Conservation (phyloP, 2,797 vertebrate genomes). For the Oreochromis grahami region DNA sequence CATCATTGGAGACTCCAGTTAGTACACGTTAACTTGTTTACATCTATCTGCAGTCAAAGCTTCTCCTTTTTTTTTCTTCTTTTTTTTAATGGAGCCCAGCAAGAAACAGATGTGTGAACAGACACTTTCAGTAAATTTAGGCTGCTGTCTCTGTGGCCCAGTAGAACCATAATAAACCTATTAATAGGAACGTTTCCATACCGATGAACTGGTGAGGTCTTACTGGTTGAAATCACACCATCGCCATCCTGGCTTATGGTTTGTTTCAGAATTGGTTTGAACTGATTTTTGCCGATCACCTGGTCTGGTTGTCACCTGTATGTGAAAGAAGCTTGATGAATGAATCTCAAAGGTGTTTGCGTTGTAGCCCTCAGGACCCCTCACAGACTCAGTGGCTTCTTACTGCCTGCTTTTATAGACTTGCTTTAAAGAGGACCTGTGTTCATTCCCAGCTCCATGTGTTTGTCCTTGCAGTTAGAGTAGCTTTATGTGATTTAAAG, state of each 20-base stretch:
- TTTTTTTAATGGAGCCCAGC: neutral
- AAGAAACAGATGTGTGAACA: neutral
- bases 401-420: neutral
- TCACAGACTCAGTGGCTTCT: neutral
- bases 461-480: rapidly evolving
- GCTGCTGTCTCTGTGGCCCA: neutral
- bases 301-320: neutral
- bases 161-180: neutral
- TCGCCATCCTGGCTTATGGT: neutral
- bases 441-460: neutral
- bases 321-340: neutral
- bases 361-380: neutral
- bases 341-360: neutral
- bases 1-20: constrained; percentile 87
- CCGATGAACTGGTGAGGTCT: neutral
- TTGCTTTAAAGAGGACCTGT: neutral
- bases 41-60: neutral
- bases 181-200: neutral
- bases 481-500: neutral
- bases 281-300: neutral
- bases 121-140: neutral
- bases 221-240: neutral
- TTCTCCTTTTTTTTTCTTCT: neutral
- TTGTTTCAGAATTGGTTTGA: neutral
- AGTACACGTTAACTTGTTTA: constrained; percentile 48